phyloP scores from a whole-genome alignment of 1,140 invertebrate species.

The Caenorhabditis tropicalis region DNA sequence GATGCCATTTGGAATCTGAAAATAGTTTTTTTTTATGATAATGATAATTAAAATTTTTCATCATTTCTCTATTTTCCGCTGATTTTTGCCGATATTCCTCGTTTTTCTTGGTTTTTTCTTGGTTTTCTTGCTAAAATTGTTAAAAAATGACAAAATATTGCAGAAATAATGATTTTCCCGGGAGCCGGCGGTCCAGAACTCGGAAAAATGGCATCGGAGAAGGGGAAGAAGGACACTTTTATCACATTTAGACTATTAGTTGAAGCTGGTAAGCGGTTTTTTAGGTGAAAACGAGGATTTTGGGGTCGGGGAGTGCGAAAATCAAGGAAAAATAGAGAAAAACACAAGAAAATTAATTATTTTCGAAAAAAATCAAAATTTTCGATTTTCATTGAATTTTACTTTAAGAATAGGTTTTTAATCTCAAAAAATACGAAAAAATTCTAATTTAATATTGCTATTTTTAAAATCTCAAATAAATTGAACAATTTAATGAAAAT shows the following conservation, averaged over 20 bases:
- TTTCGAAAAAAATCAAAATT: neutral
- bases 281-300: neutral
- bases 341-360: too few relatives aligned
- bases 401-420: too few relatives aligned
- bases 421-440: too few relatives aligned
- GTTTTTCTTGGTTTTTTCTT: neutral
- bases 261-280: neutral
- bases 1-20: too few relatives aligned
- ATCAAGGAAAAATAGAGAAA: too few relatives aligned
- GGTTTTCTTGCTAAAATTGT: neutral
- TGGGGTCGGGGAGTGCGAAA: too few relatives aligned
- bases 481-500: too few relatives aligned
- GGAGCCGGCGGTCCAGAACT: slow-evolving; percentile 44
- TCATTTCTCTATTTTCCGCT: neutral
- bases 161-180: slow-evolving; percentile 31
- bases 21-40: too few relatives aligned
- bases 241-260: slow-evolving; percentile 24
- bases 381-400: neutral
- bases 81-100: neutral
- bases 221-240: slow-evolving; percentile 37
- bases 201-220: slow-evolving; percentile 36
- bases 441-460: too few relatives aligned
- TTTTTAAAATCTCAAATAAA: too few relatives aligned
- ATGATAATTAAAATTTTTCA: neutral
- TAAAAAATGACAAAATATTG: neutral